phyloP scores from a whole-genome alignment of 2,888 invertebrate genomes.

The Clistopyga incitator region DNA sequence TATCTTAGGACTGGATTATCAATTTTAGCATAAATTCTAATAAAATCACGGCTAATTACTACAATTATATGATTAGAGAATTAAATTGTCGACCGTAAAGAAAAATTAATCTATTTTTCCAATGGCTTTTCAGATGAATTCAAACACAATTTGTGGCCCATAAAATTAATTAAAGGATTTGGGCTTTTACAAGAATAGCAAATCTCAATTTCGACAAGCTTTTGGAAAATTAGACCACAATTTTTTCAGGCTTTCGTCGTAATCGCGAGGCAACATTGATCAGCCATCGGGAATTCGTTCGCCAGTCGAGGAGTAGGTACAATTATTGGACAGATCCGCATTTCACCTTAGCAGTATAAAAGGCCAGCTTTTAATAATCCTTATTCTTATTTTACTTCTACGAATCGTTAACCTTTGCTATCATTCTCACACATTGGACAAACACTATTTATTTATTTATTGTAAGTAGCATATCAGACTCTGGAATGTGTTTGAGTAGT shows the following conservation, averaged over 20 bases:
- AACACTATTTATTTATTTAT: conserved; percentile 25
- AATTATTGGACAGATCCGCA: conserved; percentile 43
- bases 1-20: neutral
- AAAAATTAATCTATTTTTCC: conserved; percentile 40
- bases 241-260: neutral
- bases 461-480: conserved; percentile 60
- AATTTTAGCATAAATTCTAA: neutral
- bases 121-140: conserved; percentile 12
- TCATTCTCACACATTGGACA: conserved; percentile 34
- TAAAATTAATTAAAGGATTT: neutral
- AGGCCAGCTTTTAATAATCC: conserved; percentile 76
- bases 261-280: neutral
- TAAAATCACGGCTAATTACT: neutral
- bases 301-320: conserved; percentile 10
- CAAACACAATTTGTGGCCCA: neutral
- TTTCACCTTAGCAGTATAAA: conserved; percentile 69
- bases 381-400: conserved; percentile 53
- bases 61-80: conserved; percentile 3
- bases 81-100: neutral
- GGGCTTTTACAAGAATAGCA: neutral
- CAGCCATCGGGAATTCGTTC: conserved; percentile 17
- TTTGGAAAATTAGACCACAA: neutral
- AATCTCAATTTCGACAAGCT: neutral
- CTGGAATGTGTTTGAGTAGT: conserved; percentile 61
- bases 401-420: conserved; percentile 31